phyloP scores from a whole-genome alignment of 1,140 invertebrate genomes.

The Drosophila leontia region DNA sequence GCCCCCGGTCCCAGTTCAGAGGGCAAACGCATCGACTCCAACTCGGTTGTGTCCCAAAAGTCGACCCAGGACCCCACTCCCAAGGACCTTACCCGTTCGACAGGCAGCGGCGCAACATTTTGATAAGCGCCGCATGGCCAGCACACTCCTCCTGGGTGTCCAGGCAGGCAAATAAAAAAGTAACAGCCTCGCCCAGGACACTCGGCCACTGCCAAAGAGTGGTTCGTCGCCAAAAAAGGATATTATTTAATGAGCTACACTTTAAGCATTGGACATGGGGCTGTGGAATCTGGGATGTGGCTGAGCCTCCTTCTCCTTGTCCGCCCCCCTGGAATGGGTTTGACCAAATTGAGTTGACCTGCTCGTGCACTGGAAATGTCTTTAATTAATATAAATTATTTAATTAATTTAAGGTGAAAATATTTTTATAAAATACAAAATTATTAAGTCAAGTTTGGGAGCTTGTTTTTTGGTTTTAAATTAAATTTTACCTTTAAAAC shows the following conservation, averaged over 20 bases:
- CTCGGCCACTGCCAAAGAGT: conserved; percentile 6
- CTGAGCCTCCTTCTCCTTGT: neutral
- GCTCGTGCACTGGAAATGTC: conserved; percentile 32
- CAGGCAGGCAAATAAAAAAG: conserved; percentile 41
- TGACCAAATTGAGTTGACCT: conserved; percentile 76
- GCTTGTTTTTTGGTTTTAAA: neutral
- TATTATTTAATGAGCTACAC: conserved; percentile 84
- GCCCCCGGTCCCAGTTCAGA: conserved; percentile 66
- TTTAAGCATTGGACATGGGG: conserved; percentile 63
- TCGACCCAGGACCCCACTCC: conserved; percentile 8
- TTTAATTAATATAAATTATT: conserved; percentile 18
- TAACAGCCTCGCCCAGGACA: conserved; percentile 41
- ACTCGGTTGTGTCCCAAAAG: conserved; percentile 61
- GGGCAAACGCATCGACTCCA: conserved; percentile 75
- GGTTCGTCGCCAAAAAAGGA: conserved; percentile 68
- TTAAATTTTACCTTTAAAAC: too few species aligned
- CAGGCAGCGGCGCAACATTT: conserved; percentile 75
- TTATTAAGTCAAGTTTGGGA: fast-evolving
- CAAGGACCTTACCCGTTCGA: conserved; percentile 55
- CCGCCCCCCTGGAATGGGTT: neutral
- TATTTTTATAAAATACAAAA: neutral
- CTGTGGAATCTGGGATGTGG: conserved; percentile 1
- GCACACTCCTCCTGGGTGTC: conserved; percentile 14
- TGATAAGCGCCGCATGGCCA: conserved; percentile 68
- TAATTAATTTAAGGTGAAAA: neutral